phyloP scores from a whole-genome alignment of 2,113 vertebrate species.

The Myxocyprinus asiaticus region DNA sequence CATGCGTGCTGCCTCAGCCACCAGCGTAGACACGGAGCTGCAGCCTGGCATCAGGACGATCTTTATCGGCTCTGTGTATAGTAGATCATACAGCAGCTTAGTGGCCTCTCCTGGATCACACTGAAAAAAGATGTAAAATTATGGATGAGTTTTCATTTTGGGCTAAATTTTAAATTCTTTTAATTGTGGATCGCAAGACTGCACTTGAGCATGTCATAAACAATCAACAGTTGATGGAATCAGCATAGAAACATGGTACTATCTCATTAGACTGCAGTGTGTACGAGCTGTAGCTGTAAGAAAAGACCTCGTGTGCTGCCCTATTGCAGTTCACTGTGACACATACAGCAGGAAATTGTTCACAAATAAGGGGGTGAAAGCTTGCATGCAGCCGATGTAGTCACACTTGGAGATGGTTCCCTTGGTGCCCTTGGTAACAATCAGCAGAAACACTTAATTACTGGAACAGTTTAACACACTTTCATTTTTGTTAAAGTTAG shows the following conservation, averaged over 20 bases:
- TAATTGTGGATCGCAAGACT: too few species aligned
- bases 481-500: conserved; percentile 4
- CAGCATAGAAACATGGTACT: not conserved
- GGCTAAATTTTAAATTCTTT: not conserved
- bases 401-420: not conserved
- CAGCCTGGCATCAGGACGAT: conserved; percentile 94
- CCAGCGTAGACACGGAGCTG: conserved; percentile 90
- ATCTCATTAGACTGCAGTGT: not conserved
- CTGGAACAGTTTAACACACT: not conserved
- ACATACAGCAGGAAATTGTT: conserved; percentile 15
- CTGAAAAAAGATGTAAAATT: conserved; percentile 60
- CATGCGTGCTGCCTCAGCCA: conserved; percentile 93
- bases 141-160: too few species aligned
- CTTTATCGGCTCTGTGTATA: conserved; percentile 96
- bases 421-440: conserved; percentile 10
- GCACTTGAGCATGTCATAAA: not conserved
- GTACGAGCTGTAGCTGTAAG: not conserved
- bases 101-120: conserved; percentile 93
- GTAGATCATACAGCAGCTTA: conserved; percentile 90
- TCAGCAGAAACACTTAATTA: conserved; percentile 23
- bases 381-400: conserved; percentile 3
- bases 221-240: not conserved
- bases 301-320: not conserved
- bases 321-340: not conserved
- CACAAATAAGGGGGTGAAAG: conserved; percentile 26